A percentile compares a stretch with the other conserved stretches of the same genome.
Conservation (phyloP, 2,113 vertebrate genomes). For the Ceyx cyanopectus region DNA sequence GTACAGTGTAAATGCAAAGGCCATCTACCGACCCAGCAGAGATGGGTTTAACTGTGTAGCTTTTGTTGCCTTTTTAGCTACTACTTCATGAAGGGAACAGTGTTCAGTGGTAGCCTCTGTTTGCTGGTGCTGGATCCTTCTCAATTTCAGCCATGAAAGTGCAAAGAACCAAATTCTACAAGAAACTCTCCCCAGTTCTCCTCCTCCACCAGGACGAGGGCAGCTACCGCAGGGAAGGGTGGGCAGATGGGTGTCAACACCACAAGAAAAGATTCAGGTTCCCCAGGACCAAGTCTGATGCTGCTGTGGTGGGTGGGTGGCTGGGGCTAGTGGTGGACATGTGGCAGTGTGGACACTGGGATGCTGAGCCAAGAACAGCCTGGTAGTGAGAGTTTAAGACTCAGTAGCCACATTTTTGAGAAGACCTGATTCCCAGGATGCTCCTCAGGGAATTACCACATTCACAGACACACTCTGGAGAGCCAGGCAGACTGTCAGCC, state of each 20-base stretch:
- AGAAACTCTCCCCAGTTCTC: background rate
- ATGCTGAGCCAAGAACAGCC: background rate
- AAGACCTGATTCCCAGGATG: background rate
- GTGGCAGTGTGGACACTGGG: background rate
- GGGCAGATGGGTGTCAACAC: background rate
- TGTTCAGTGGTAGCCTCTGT: background rate
- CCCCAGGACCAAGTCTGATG: background rate
- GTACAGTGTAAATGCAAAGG: background rate
- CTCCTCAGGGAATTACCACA: fast-evolving
- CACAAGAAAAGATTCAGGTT: background rate
- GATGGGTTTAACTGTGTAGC: background rate
- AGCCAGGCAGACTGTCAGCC: background rate
- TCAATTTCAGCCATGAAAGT: background rate
- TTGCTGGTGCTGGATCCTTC: conserved; percentile 38
- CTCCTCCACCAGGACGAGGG: background rate
- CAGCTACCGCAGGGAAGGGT: background rate
- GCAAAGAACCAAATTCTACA: conserved; percentile 31
- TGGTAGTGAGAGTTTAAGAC: background rate
- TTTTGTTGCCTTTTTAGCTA: background rate
- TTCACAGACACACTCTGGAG: fast-evolving
- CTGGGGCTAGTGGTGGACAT: fast-evolving
- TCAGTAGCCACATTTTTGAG: background rate
- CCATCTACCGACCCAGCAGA: background rate
- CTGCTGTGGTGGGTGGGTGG: fast-evolving
- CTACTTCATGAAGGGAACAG: background rate